Conservation (phyloP, 1,140 invertebrate species). For the Pseudachorutes palmiensis region DNA sequence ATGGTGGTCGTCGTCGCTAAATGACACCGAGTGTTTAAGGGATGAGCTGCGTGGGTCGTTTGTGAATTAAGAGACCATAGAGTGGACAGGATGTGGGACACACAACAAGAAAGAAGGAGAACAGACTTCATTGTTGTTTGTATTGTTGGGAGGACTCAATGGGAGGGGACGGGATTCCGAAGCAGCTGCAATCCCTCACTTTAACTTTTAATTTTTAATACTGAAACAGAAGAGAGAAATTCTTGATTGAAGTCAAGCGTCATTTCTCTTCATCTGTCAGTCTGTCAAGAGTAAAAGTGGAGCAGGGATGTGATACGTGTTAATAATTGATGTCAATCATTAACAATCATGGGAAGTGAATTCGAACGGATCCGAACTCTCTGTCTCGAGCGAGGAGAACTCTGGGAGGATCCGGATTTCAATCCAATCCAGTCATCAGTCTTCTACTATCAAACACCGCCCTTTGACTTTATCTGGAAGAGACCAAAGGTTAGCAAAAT, state of each 20-base stretch:
- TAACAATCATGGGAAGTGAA: slow-evolving; percentile 53
- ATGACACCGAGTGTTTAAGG: neutral
- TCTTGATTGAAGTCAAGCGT: neutral
- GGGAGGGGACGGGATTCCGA: too few species aligned
- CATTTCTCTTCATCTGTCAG: neutral
- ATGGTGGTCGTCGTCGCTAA: neutral
- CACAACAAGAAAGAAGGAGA: too few species aligned
- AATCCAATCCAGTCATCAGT: slow-evolving; percentile 76
- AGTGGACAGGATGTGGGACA: neutral
- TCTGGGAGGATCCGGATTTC: slow-evolving; percentile 90
- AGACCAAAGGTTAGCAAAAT: slow-evolving; percentile 63
- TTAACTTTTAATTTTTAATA: too few species aligned
- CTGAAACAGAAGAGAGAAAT: neutral
- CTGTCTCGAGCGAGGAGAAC: slow-evolving; percentile 65
- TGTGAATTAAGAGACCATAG: neutral
- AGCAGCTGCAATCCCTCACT: too few species aligned
- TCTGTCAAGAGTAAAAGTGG: neutral
- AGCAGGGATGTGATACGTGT: neutral
- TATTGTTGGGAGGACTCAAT: too few species aligned
- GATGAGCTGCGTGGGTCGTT: neutral
- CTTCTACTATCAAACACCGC: slow-evolving; percentile 86
- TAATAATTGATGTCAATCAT: too few species aligned
- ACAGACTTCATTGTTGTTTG: too few species aligned
- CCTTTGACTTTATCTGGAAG: slow-evolving; percentile 85
- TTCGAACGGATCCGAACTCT: slow-evolving; percentile 72